Conservation (phyloP, 2,888 invertebrate genomes). For the Campopleginae sp. region DNA sequence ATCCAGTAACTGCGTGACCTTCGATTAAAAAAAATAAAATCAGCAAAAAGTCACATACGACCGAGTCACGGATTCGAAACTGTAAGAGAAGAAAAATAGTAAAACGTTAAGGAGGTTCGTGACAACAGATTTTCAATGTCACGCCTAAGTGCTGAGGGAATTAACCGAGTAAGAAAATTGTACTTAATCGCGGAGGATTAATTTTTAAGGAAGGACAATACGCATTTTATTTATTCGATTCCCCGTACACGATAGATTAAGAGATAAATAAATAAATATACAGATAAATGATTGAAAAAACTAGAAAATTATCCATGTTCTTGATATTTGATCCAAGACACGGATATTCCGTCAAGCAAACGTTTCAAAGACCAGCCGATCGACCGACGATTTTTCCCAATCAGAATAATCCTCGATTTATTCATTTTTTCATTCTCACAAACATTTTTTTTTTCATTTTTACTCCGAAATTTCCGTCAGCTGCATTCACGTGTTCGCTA, state of each 20-base stretch:
- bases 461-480: background rate
- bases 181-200: constrained; percentile 69
- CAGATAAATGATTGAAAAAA: constrained; percentile 11
- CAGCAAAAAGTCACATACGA: background rate
- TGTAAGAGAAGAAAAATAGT: background rate
- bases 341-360: background rate
- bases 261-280: constrained; percentile 1
- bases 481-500: background rate
- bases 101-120: background rate
- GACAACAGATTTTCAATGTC: constrained; percentile 20
- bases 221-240: constrained; percentile 77
- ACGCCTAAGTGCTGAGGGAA: constrained; percentile 40
- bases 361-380: constrained; percentile 64
- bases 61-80: constrained; percentile 31
- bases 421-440: background rate
- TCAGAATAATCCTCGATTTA: background rate
- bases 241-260: constrained; percentile 44
- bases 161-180: constrained; percentile 33
- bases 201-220: constrained; percentile 82
- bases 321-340: constrained; percentile 15
- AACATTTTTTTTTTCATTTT: background rate
- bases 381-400: constrained; percentile 30
- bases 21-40: constrained; percentile 2
- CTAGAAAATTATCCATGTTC: constrained; percentile 64
- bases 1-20: constrained; percentile 1